Evolutionary conservation across 2,888 invertebrate genomes (phyloP).

Genomic region (Ceramica pisi): DNA sequence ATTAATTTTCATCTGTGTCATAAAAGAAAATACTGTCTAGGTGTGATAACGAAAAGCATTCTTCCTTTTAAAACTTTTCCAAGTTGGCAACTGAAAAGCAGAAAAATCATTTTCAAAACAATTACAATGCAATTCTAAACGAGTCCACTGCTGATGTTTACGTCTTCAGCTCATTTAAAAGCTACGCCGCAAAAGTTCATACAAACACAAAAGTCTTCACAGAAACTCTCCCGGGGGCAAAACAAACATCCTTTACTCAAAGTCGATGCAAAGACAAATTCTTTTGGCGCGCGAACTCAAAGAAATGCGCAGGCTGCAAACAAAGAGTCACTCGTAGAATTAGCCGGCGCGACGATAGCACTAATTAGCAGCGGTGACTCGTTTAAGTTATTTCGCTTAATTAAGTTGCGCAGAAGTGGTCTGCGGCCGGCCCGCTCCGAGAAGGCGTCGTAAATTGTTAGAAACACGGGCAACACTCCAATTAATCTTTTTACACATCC

Average conservation of each 20-base stretch:
- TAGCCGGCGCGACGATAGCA: slow-evolving; percentile 86
- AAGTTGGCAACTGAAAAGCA: slow-evolving; percentile 8
- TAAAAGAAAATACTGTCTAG: neutral
- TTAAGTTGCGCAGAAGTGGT: slow-evolving; percentile 90
- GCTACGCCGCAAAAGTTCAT: slow-evolving; percentile 74
- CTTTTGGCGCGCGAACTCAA: slow-evolving; percentile 89
- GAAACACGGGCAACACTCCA: slow-evolving; percentile 89
- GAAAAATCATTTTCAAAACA: slow-evolving; percentile 37
- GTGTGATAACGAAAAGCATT: neutral
- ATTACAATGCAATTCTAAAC: slow-evolving; percentile 61
- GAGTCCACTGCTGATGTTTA: slow-evolving; percentile 61
- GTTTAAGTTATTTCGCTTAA: slow-evolving; percentile 91
- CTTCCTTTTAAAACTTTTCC: neutral
- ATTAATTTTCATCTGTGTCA: neutral
- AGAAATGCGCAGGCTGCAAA: slow-evolving; percentile 85
- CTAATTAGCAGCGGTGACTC: slow-evolving; percentile 90
- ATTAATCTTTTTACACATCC: slow-evolving; percentile 91
- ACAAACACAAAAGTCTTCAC: slow-evolving; percentile 78
- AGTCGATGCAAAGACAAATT: slow-evolving; percentile 89
- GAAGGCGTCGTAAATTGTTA: slow-evolving; percentile 89
- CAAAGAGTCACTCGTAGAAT: slow-evolving; percentile 89
- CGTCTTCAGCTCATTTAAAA: slow-evolving; percentile 67
- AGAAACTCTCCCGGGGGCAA: slow-evolving; percentile 78
- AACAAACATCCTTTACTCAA: slow-evolving; percentile 87
- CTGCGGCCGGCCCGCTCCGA: slow-evolving; percentile 87